Percentiles rank a stretch among this genome's conserved stretches.
These are phyloP conservation scores for Acleris sparsana DNA, from an alignment of 2,888 invertebrate genomes.

Conservation along the genomic window DNA sequence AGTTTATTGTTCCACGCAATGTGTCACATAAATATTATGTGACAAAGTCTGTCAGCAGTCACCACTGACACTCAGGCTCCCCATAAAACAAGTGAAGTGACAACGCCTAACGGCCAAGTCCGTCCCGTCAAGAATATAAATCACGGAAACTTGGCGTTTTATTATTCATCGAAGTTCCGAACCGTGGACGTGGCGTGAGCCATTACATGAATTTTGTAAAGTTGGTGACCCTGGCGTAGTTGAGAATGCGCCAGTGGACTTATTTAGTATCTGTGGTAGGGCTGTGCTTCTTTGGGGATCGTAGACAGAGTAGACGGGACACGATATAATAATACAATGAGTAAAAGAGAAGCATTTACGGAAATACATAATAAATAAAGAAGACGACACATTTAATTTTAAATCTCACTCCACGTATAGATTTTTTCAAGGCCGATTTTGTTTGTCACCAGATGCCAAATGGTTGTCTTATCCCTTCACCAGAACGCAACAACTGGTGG, in stretches of 20 bases:
- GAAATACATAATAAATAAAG: too few species aligned
- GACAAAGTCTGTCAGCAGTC: conserved; percentile 3
- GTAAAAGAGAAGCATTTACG: too few species aligned
- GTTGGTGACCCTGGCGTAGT: conserved; percentile 15
- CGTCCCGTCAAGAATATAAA: conserved; percentile 16
- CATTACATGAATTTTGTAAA: conserved; percentile 35
- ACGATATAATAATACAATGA: too few species aligned
- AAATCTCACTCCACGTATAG: too few species aligned
- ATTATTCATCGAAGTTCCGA: conserved; percentile 35
- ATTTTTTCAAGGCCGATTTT: too few species aligned
- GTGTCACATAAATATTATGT: background rate
- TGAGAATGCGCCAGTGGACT: conserved; percentile 13
- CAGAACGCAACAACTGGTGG: too few species aligned
- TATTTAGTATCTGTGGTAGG: background rate
- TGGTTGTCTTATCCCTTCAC: too few species aligned
- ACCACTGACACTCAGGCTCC: background rate
- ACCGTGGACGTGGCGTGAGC: conserved; percentile 28
- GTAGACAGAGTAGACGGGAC: too few species aligned
- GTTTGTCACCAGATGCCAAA: too few species aligned
- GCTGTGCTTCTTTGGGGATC: background rate
- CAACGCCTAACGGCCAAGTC: conserved; percentile 14
- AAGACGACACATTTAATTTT: too few species aligned
- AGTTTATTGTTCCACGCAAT: too few species aligned
- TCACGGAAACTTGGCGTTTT: conserved; percentile 28
- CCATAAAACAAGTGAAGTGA: conserved; percentile 30